These are phyloP conservation scores for Chloroclystis v-ata DNA, from an alignment of 2,888 invertebrate species.

Conservation along the genomic window DNA sequence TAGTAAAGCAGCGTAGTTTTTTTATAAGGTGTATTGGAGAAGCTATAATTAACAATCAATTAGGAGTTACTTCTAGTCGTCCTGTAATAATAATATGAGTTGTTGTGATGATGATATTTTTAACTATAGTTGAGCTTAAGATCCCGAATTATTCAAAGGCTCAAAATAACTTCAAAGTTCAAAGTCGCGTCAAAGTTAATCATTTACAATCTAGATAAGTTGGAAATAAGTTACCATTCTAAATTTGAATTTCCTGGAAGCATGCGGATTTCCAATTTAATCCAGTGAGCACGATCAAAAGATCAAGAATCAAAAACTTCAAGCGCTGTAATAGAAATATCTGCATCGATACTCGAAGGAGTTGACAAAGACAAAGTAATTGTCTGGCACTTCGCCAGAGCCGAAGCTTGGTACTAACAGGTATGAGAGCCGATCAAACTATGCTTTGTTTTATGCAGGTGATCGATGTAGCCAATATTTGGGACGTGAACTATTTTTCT, in stretches of 20 bases:
- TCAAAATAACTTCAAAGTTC: too few species aligned
- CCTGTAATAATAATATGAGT: not conserved
- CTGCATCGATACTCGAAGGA: slow-evolving; percentile 56
- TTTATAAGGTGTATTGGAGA: slow-evolving; percentile 1
- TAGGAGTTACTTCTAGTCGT: not conserved
- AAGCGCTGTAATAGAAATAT: slow-evolving; percentile 57
- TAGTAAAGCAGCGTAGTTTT: slow-evolving; percentile 2
- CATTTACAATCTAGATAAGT: too few species aligned
- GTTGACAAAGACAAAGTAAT: slow-evolving; percentile 68
- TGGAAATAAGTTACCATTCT: too few species aligned
- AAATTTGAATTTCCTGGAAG: too few species aligned
- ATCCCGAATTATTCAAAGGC: too few species aligned
- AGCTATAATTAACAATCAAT: slow-evolving; percentile 8
- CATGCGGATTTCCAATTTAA: not conserved
- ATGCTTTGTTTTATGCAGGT: slow-evolving; percentile 51
- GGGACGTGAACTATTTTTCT: too few species aligned
- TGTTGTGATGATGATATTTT: too few species aligned
- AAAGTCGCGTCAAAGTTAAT: too few species aligned
- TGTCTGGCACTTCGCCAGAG: slow-evolving; percentile 56
- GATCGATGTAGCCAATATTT: slow-evolving; percentile 2
- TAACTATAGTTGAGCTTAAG: too few species aligned
- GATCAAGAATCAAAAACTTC: slow-evolving; percentile 23
- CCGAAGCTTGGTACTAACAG: slow-evolving; percentile 34
- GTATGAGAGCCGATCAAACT: slow-evolving; percentile 64
- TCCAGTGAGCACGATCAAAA: slow-evolving; percentile 6